phyloP scores from a whole-genome alignment of 2,888 invertebrate species.

The Diarsia brunnea region DNA sequence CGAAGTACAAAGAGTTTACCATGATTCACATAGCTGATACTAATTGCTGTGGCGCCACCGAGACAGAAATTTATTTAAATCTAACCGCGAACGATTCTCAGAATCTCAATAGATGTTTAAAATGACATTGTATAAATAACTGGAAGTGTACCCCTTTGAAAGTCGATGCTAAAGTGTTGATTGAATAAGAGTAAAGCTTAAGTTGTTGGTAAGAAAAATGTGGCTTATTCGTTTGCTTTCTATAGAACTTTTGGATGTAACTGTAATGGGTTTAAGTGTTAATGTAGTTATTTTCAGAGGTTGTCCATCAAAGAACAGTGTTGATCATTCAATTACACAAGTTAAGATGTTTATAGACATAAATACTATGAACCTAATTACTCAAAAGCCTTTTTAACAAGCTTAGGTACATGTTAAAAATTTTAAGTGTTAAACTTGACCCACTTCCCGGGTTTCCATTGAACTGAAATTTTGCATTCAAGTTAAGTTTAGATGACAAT shows the following conservation, averaged over 20 bases:
- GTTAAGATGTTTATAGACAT: not conserved
- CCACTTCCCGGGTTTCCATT: not conserved
- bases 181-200: slow-evolving; percentile 49
- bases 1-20: slow-evolving; percentile 54
- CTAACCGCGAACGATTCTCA: slow-evolving; percentile 66
- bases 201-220: slow-evolving; percentile 20
- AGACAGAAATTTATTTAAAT: slow-evolving; percentile 74
- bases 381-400: not conserved
- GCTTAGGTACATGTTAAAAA: not conserved
- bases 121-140: slow-evolving; percentile 64
- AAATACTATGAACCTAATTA: not conserved
- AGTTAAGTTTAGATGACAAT: not conserved
- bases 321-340: not conserved
- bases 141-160: slow-evolving; percentile 54
- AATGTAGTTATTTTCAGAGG: not conserved
- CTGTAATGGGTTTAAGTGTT: slow-evolving; percentile 21
- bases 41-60: slow-evolving; percentile 78
- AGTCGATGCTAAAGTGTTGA: slow-evolving; percentile 48
- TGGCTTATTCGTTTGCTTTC: not conserved
- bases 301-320: slow-evolving; percentile 1
- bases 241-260: slow-evolving; percentile 18
- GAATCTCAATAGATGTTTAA: slow-evolving; percentile 70
- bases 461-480: not conserved
- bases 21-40: slow-evolving; percentile 71
- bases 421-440: not conserved